Percentiles rank a stretch among this genome's conserved stretches.
Evolutionary conservation across 2,888 invertebrate genomes (phyloP).

Genomic region (Digitonthophagus gazella): DNA sequence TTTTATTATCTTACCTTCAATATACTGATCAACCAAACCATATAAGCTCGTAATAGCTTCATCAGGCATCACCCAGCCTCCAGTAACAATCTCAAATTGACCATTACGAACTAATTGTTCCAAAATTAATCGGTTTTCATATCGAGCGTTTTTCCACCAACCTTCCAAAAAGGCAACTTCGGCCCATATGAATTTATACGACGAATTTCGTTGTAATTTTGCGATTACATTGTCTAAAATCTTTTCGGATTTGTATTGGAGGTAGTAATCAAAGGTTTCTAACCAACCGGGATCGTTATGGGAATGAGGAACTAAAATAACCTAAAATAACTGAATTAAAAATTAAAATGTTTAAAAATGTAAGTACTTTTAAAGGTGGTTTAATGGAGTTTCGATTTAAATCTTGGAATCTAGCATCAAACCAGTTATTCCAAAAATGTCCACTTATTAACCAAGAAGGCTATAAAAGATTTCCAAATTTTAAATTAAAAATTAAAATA

Average conservation of each 20-base stretch:
- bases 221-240: constrained; percentile 18
- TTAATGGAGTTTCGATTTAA: not conserved
- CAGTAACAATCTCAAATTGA: constrained; percentile 16
- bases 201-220: constrained; percentile 3
- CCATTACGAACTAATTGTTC: constrained; percentile 1
- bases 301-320: constrained; percentile 18
- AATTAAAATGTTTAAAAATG: not conserved
- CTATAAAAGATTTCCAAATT: not conserved
- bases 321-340: not conserved
- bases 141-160: constrained; percentile 17
- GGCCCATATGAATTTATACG: constrained; percentile 17
- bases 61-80: constrained; percentile 22
- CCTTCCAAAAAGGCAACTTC: constrained; percentile 18
- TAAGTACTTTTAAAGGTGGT: constrained; percentile 15
- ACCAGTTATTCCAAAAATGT: constrained; percentile 7
- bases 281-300: constrained; percentile 23
- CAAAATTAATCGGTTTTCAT: constrained; percentile 8
- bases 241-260: constrained; percentile 7
- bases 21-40: constrained; percentile 19
- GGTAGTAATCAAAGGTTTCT: constrained; percentile 19
- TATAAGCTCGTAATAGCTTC: constrained; percentile 21
- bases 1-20: constrained; percentile 18
- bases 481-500: too few species aligned
- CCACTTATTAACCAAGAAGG: constrained; percentile 1
- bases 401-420: constrained; percentile 7